Conservation (phyloP, 2,113 vertebrate species). For the Pontoporia blainvillei region DNA sequence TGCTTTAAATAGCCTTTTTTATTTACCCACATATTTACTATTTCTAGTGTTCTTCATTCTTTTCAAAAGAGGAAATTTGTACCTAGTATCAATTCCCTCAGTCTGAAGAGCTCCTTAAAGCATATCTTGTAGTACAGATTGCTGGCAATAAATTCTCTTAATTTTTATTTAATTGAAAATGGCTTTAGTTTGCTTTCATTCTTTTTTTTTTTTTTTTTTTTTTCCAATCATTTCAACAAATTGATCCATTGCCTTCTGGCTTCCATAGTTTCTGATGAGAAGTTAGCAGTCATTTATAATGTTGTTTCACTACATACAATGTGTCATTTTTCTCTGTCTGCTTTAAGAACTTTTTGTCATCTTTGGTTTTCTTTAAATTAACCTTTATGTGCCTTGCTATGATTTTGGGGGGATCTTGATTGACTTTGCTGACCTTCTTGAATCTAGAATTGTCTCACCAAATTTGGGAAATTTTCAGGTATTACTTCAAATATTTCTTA, state of each 20-base stretch:
- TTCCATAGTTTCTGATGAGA: not conserved
- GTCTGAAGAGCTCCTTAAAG: not conserved
- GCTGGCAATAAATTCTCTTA: not conserved
- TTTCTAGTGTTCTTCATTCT: not conserved
- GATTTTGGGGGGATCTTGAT: not conserved
- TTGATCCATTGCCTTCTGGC: not conserved
- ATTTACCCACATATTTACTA: not conserved
- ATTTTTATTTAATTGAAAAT: not conserved
- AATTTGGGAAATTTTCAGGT: not conserved
- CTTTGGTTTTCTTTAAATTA: not conserved
- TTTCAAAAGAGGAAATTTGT: not conserved
- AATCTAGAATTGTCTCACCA: not conserved
- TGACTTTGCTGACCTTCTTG: not conserved
- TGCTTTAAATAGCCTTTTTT: not conserved
- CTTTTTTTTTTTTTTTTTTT: not conserved
- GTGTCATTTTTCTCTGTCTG: not conserved
- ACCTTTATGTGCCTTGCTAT: not conserved
- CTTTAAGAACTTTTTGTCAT: not conserved
- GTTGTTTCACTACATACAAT: not conserved
- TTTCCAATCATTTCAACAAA: not conserved
- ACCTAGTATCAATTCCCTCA: not conserved
- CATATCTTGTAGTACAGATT: not conserved
- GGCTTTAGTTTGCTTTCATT: not conserved
- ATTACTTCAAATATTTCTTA: not conserved
- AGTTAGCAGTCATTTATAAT: not conserved